Conservation (phyloP, 2,113 vertebrate species). For the Dicrurus megarhynchus region DNA sequence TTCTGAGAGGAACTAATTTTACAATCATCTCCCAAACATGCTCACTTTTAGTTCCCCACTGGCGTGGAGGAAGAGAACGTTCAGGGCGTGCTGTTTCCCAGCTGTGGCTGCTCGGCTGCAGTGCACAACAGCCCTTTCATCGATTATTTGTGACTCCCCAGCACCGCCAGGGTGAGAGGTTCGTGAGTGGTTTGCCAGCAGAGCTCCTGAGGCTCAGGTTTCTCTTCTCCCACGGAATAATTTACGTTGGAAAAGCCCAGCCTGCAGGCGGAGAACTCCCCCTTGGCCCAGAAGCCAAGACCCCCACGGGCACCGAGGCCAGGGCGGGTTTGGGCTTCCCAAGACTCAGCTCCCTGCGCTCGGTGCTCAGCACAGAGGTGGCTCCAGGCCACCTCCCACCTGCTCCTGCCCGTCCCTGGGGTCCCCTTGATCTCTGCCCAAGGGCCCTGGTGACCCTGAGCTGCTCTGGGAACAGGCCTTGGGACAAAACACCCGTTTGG, state of each 20-base stretch:
- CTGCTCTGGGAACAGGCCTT: neutral
- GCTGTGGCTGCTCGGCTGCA: neutral
- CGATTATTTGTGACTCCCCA: neutral
- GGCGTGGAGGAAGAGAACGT: accelerated
- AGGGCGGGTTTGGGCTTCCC: neutral
- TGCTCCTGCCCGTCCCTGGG: neutral
- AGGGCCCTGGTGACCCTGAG: neutral
- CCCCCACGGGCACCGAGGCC: neutral
- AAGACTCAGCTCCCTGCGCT: neutral
- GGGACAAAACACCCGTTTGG: neutral
- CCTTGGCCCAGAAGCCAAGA: neutral
- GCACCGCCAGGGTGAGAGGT: neutral
- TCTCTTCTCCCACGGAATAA: neutral
- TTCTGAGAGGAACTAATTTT: neutral
- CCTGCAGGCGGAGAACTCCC: neutral
- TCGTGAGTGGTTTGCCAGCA: neutral
- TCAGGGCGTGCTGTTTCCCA: neutral
- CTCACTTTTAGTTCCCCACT: neutral
- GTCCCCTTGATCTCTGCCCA: neutral
- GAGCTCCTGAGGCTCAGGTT: neutral
- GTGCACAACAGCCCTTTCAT: neutral
- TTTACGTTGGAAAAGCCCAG: accelerated
- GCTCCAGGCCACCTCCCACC: neutral
- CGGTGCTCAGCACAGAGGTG: neutral
- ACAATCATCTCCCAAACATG: neutral